Conservation (phyloP, 2,113 vertebrate genomes). For the Saimiri boliviensis region DNA sequence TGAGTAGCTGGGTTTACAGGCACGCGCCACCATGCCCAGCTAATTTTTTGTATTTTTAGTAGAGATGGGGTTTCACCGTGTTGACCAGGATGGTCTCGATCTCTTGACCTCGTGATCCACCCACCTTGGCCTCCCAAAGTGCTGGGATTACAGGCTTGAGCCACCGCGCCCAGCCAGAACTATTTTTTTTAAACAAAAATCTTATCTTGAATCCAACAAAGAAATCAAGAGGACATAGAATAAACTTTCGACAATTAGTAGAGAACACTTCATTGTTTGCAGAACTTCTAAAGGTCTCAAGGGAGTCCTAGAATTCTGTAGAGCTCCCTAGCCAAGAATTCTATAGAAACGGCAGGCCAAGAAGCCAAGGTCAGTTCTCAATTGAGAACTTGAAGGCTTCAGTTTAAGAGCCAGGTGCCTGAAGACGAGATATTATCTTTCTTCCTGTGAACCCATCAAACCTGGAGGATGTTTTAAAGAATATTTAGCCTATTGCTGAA, state of each 20-base stretch:
- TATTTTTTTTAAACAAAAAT: constrained; percentile 13
- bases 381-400: background rate
- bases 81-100: too few species aligned
- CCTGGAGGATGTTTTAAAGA: background rate
- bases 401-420: background rate
- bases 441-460: background rate
- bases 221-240: background rate
- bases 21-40: too few species aligned
- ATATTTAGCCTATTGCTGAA: background rate
- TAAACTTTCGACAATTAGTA: background rate
- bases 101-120: too few species aligned
- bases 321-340: constrained; percentile 11
- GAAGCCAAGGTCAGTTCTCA: background rate
- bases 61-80: too few species aligned
- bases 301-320: background rate
- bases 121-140: too few species aligned
- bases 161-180: too few species aligned
- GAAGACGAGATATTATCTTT: background rate
- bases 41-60: too few species aligned
- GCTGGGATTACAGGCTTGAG: too few species aligned
- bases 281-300: background rate
- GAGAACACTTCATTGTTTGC: background rate
- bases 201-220: background rate
- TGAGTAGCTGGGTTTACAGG: too few species aligned
- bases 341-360: background rate